Base-by-base conservation (phyloP, 2,797 vertebrate species). In the Cuculus canorus region DNA sequence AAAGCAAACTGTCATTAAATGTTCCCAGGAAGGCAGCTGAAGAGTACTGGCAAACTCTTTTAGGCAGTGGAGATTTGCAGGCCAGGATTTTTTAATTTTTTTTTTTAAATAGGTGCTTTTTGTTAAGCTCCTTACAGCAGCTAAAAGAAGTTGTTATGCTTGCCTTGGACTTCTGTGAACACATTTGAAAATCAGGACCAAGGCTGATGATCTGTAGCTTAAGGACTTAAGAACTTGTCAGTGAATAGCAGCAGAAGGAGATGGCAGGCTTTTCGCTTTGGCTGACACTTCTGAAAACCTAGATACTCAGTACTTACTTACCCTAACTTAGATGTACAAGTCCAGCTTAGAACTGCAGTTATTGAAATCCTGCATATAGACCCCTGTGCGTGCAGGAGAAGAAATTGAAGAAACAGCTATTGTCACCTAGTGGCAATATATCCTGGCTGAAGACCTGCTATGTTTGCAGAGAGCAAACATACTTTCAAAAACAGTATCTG, bases 1-100 rank as follows among this genome's bases (percentile, higher is more conserved):
- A 96, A 91, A 92, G 81, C 63, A 91, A 93, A 77, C 84, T 95
- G 79, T 82, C 94, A 88, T 95, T 94, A 92, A 94, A 86, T 43
- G 63, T 86, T 89, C 82, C 22, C 56, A 78, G 79, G 76, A 56
- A 82, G 53, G 89, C 87, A 95, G 54, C 60, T 88, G 65, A 81
- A 85, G 33, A 82, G 50, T 13, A 61, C 0, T 91, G 88, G 91
- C 89, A 88, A 92, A 82, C 60, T 64, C 80, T 75, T 48, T 23
- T 18, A 90, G 43, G 41, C 69, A 69, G 14, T 39, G 56, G 65
- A 91, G 65, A 48, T 73, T 66, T 39, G 43, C 30, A 71, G 61
- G 39, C 30, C 37, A 60, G 73, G 8, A 7, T 41, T 88, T 83
- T 37, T 45, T 13, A 43, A n/a, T 39, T 8, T n/a, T 68, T 72